Evolutionary conservation across 2,888 invertebrate genomes (phyloP), one percentile per base, ranked within the genome.

Genomic region (Cheilosia variabilis): DNA sequence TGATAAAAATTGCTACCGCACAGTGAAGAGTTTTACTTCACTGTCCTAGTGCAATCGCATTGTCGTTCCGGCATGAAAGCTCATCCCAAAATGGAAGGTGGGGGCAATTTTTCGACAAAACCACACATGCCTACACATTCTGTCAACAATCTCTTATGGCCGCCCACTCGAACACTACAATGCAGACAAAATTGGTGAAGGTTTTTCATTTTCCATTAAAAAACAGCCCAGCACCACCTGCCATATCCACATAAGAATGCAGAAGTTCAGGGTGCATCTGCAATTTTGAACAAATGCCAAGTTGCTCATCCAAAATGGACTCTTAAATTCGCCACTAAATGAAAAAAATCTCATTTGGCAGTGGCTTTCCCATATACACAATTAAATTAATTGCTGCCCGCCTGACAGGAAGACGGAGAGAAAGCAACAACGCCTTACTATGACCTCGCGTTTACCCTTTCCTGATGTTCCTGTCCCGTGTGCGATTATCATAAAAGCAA

Each of bases 251-350:
- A 53, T 43, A 31, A 22, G 27, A 69, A 50, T 58, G 58, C 37
- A 71, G 50, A 58, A 71, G 69, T 71, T 71, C 69, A 71, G 69
- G 58, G 69, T 58, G 50, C 50, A 58, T 58, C 22, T 47, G n/a
- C 47, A 47, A 50, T 71, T 13, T 58, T 71, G 69, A 71, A 71
- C 22, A 50, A 47, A 50, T 58, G 69, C 69, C 69, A 71, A 71
- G 69, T 58, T 58, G 13, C 58, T 58, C 50, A 71, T 71, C 24
- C 58, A 50, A 50, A 58, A 58, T 71, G 22, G 58, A 50, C 17
- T 69, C 17, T 58, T 47, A 31, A 47, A 58, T 57, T 58, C 50
- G 24, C 22, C 47, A 47, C 50, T 65, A n/a, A 50, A 65, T 50
- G 47, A 50, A 50, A 65, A 63, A 31, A 9, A 9, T 50, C 41